Base-by-base conservation (phyloP, 1,140 invertebrate species). In the Ruditapes philippinarum region DNA sequence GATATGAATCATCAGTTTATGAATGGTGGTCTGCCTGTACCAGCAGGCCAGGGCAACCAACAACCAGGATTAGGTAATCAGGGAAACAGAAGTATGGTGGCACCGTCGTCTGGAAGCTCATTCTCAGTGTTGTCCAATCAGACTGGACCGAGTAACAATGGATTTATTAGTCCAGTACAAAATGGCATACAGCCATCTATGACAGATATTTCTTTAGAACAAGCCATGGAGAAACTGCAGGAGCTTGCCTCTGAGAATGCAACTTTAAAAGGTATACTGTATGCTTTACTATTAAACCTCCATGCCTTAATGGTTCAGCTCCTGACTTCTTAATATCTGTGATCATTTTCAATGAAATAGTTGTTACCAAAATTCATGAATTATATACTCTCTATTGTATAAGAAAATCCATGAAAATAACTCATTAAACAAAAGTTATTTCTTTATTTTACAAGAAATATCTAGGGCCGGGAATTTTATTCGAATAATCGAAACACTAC, bases 201-300 rank as follows among this genome's bases (percentile, higher is more conserved):
- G 36, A 92, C 92, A 17, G 92, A 93, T 45, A 49, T 93, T 5
- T 87, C 92, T 5, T 70, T 93, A 33, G 91, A 93, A 45, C 92
- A 93, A 62, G 92, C 91, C 2, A 57, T 92, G 51, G 36, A 81
- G 1, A 91, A 90, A 57, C 81, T 93, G 33, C 90, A 91, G 49
- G 92, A 93, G 40, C 82, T 93, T 57, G 81, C 85, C 7, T 62
- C 49, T 38, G 92, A 93, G 60, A 93, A 93, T 73, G 36, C 74
- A 12, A 89, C 89, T 42, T 78, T 92, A 40, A 88, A 88, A 91
- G 91, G 92, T 93, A 73, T 9, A 36, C 0, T 19, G n/a, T 11
- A 22, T 57, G 4, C 19, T 5, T 57, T 57, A n/a, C n/a, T n/a
- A n/a, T n/a, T n/a, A n/a, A n/a, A n/a, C n/a, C 51, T 11, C 51